These are phyloP conservation scores for Petrocephalus sullivani DNA, from an alignment of 2,797 vertebrate genomes.

Conservation along the genomic window DNA sequence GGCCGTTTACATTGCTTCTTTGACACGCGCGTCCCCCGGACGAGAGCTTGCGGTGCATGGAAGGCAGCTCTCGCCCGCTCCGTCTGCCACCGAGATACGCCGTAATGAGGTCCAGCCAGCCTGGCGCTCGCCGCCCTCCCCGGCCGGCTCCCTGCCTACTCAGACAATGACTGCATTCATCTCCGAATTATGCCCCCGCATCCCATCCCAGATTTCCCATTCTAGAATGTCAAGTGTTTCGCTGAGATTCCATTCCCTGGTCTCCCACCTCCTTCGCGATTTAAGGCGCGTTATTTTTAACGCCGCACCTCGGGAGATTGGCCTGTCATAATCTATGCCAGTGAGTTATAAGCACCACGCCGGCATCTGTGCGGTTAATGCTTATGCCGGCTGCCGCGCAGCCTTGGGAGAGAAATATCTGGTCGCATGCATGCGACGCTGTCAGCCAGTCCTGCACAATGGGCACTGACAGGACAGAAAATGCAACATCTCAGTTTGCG, in stretches of 20 bases:
- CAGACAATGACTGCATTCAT: conserved; percentile 1
- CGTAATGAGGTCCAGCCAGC: conserved; percentile 9
- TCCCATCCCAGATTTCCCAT: not conserved
- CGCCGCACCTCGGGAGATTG: not conserved
- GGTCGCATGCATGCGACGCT: not conserved
- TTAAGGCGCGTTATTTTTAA: conserved; percentile 5
- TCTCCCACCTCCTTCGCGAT: not conserved
- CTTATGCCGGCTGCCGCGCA: not conserved
- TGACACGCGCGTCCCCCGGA: not conserved
- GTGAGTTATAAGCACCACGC: not conserved
- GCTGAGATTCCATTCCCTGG: not conserved
- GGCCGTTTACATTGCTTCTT: not conserved
- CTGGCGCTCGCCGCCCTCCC: not conserved
- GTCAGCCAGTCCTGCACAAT: conserved; percentile 5
- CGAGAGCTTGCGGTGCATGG: not conserved
- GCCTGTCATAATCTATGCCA: conserved; percentile 16
- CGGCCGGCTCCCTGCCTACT: not conserved
- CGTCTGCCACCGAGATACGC: conserved; percentile 1
- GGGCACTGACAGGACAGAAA: conserved; percentile 11
- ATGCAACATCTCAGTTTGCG: not conserved
- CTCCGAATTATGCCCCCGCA: not conserved
- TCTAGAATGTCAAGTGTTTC: not conserved
- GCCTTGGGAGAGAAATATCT: conserved; percentile 7
- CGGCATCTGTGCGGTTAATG: not conserved
- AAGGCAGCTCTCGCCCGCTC: not conserved